Evolutionary conservation across 2,797 vertebrate genomes (phyloP).

Genomic region (Channa striata): DNA sequence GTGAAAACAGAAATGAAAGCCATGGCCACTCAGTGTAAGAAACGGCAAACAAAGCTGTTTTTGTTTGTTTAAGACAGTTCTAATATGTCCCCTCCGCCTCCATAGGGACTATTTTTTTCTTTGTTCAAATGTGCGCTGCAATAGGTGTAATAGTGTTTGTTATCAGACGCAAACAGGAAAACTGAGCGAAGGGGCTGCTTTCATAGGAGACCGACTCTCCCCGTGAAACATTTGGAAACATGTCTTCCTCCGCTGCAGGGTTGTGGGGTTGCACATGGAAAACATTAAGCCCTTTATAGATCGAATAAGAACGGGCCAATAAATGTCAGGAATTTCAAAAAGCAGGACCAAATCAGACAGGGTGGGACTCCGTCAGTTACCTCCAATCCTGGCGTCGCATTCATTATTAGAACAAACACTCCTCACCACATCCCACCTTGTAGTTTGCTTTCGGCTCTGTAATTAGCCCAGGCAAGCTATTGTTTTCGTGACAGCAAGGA

Average conservation of each 20-base stretch:
- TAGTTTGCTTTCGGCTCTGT: conserved; percentile 69
- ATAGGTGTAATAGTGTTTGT: conserved; percentile 45
- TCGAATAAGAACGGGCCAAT: conserved; percentile 75
- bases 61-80: conserved; percentile 3
- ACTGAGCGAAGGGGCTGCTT: conserved; percentile 55
- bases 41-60: conserved; percentile 7
- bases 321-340: conserved; percentile 78
- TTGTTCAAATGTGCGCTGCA: conserved; percentile 27
- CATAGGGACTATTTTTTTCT: conserved; percentile 15
- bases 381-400: conserved; percentile 42
- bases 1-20: conserved; percentile 34
- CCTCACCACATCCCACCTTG: conserved; percentile 68
- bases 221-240: conserved; percentile 76
- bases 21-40: conserved; percentile 25
- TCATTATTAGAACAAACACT: conserved; percentile 68
- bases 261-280: conserved; percentile 79
- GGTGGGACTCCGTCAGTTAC: conserved; percentile 54
- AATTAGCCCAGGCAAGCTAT: conserved; percentile 75
- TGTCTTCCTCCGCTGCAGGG: conserved; percentile 70
- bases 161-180: conserved; percentile 50
- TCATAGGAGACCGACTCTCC: conserved; percentile 67
- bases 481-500: conserved; percentile 73
- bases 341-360: conserved; percentile 64
- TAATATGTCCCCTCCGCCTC: conserved; percentile 16
- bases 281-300: conserved; percentile 75